Evolutionary conservation across 2,113 vertebrate species (phyloP).

Genomic region (Himantopus leucocephalus): DNA sequence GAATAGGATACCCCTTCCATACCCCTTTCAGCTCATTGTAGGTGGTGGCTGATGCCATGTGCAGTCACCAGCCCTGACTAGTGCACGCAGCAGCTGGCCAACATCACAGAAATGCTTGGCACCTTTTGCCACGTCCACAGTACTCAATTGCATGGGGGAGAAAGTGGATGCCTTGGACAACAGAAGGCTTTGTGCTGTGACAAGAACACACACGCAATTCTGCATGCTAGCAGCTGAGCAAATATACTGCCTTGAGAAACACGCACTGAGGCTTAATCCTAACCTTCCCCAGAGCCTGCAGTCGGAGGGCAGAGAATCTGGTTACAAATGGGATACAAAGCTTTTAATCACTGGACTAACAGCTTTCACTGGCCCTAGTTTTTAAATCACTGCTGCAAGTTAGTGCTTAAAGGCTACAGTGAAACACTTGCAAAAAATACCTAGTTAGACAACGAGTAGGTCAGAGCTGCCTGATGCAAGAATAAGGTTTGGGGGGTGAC

Average conservation of each 20-base stretch:
- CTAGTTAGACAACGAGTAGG: background rate
- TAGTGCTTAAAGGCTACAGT: background rate
- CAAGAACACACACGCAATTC: background rate
- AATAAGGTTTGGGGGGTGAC: background rate
- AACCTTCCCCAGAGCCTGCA: background rate
- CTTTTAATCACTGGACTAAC: background rate
- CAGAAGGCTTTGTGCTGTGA: background rate
- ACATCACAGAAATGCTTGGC: background rate
- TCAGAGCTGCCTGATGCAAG: background rate
- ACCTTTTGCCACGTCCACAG: background rate
- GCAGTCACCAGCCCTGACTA: background rate
- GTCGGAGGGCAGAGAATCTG: background rate
- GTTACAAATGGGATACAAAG: background rate
- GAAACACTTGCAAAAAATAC: background rate
- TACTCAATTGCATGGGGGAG: background rate
- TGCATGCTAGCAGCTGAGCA: background rate
- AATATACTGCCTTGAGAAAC: background rate
- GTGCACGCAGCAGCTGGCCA: background rate
- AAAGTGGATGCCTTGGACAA: background rate
- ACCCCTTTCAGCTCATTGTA: background rate
- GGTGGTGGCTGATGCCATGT: background rate
- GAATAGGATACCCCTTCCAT: background rate
- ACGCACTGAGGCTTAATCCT: background rate
- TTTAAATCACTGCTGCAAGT: background rate
- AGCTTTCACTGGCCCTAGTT: background rate